Conservation (phyloP, 1,140 invertebrate genomes). For the Drosophila burlai region DNA sequence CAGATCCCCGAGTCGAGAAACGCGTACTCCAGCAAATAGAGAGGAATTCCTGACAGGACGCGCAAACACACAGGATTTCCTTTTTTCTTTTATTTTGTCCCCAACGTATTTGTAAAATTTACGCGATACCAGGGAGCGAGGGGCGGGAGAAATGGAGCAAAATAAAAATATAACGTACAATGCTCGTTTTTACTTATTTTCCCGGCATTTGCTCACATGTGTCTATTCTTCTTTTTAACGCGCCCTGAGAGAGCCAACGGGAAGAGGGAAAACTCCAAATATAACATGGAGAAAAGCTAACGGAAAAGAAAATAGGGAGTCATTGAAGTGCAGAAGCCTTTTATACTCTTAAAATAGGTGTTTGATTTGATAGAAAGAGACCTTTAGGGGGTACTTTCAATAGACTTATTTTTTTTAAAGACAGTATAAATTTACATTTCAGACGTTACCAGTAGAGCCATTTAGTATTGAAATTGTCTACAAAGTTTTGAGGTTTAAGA, state of each 20-base stretch:
- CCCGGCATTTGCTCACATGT: constrained; percentile 57
- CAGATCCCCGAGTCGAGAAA: constrained; percentile 35
- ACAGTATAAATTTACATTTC: not conserved
- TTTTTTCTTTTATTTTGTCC: constrained; percentile 1
- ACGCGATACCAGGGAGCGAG: constrained; percentile 32
- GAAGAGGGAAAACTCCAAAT: constrained; percentile 24
- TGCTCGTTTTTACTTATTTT: constrained; percentile 61
- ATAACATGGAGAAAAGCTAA: constrained; percentile 29
- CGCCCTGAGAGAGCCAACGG: constrained; percentile 24
- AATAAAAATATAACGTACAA: constrained; percentile 61
- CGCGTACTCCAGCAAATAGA: constrained; percentile 51
- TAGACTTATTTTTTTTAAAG: not conserved
- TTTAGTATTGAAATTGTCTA: too few species aligned
- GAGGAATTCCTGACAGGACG: constrained; percentile 37
- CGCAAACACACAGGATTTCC: constrained; percentile 8
- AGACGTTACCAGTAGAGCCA: too few species aligned
- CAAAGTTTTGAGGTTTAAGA: too few species aligned
- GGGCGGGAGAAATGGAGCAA: constrained; percentile 2
- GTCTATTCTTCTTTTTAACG: constrained; percentile 62
- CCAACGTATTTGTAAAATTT: constrained; percentile 82
- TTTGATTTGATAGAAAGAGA: constrained; percentile 15
- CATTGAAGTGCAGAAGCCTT: constrained; percentile 42
- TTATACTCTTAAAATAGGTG: constrained; percentile 35
- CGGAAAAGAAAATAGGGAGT: constrained; percentile 27
- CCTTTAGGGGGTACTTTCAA: not conserved